Evolutionary conservation across 1,140 invertebrate genomes (phyloP).

Genomic region (Drosophila auraria): DNA sequence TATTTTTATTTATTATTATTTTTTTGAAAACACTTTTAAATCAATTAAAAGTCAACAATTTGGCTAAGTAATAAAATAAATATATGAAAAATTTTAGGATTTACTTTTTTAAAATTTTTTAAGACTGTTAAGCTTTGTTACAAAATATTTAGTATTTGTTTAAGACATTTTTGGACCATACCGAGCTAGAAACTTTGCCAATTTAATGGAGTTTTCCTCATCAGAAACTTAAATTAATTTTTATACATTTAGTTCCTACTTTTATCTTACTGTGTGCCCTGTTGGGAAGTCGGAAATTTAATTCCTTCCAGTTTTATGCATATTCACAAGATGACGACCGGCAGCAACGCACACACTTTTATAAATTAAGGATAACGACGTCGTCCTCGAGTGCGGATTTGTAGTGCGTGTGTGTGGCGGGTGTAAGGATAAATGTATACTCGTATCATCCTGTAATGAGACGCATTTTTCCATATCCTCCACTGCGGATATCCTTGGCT

Average conservation of each 20-base stretch:
- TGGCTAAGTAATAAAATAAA: too few relatives aligned
- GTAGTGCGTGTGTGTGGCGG: slow-evolving; percentile 13
- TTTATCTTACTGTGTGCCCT: not conserved
- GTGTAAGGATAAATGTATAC: slow-evolving; percentile 9
- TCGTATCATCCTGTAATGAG: slow-evolving; percentile 68
- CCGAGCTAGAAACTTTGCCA: too few relatives aligned
- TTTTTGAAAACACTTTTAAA: too few relatives aligned
- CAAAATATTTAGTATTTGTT: too few relatives aligned
- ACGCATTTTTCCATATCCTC: slow-evolving; percentile 45
- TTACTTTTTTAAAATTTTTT: too few relatives aligned
- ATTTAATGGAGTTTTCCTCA: not conserved
- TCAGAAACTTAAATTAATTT: not conserved
- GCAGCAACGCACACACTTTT: slow-evolving; percentile 70
- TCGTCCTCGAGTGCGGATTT: slow-evolving; percentile 22
- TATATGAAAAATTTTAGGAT: too few relatives aligned
- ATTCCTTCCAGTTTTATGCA: slow-evolving; percentile 78
- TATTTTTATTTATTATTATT: too few relatives aligned
- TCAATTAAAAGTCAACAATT: too few relatives aligned
- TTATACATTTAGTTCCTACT: not conserved
- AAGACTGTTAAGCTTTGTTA: too few relatives aligned
- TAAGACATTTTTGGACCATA: too few relatives aligned
- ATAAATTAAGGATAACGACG: slow-evolving; percentile 82
- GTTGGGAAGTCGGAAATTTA: slow-evolving; percentile 60
- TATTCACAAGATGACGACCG: slow-evolving; percentile 75
- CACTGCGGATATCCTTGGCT: slow-evolving; percentile 50